These are phyloP conservation scores for Hypercompe scribonia DNA, from an alignment of 2,888 invertebrate genomes.

Conservation along the genomic window DNA sequence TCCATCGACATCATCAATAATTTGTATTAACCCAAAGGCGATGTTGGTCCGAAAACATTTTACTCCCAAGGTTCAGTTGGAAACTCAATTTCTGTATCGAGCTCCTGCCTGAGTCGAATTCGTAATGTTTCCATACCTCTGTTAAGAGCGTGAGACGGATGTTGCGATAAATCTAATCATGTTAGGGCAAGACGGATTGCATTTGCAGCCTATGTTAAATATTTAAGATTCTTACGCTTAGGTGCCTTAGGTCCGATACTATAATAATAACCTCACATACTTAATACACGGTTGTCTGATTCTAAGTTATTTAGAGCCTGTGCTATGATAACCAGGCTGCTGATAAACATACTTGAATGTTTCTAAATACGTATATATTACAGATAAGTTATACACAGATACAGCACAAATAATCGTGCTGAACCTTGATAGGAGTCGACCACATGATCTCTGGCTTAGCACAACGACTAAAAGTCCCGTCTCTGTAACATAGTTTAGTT, in stretches of 20 bases:
- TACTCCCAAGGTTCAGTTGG: slow-evolving; percentile 63
- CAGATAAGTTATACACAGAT: too few relatives aligned
- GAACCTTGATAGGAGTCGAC: too few relatives aligned
- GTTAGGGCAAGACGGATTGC: slow-evolving; percentile 39
- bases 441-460: too few relatives aligned
- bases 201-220: slow-evolving; percentile 36
- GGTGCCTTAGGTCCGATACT: background rate
- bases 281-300: too few relatives aligned
- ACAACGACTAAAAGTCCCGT: too few relatives aligned
- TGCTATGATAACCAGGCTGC: too few relatives aligned
- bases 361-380: too few relatives aligned
- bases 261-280: too few relatives aligned
- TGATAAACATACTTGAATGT: too few relatives aligned
- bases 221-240: slow-evolving; percentile 16
- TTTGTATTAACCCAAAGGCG: slow-evolving; percentile 57
- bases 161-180: slow-evolving; percentile 41
- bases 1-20: slow-evolving; percentile 54
- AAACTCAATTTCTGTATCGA: slow-evolving; percentile 79
- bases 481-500: too few relatives aligned
- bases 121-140: slow-evolving; percentile 50
- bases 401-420: too few relatives aligned
- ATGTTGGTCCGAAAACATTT: slow-evolving; percentile 59
- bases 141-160: slow-evolving; percentile 54
- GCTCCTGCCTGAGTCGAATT: slow-evolving; percentile 66
- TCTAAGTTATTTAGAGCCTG: too few relatives aligned